A percentile compares a stretch with the other conserved stretches of the same genome.
Evolutionary conservation across 2,113 vertebrate species (phyloP).

Genomic region (Candoia aspera): DNA sequence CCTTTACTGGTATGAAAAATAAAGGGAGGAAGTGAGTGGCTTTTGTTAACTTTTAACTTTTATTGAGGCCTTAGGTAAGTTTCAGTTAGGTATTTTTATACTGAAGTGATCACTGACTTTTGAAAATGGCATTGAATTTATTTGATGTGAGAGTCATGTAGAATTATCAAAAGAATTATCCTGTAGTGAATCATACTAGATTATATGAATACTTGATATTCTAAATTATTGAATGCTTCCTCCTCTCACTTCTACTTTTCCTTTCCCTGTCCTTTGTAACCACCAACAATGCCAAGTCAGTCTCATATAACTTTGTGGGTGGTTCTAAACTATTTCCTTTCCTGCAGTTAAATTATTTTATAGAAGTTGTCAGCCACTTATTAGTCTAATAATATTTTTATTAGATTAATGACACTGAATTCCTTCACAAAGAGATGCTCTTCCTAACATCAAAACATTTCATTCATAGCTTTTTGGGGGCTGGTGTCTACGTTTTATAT

Average conservation of each 20-base stretch:
- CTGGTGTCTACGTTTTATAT: not conserved
- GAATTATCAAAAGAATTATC: not conserved
- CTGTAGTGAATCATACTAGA: not conserved
- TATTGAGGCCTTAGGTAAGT: not conserved
- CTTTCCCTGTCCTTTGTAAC: not conserved
- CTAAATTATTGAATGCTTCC: not conserved
- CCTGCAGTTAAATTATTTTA: not conserved
- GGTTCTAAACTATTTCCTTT: not conserved
- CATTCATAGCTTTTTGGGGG: not conserved
- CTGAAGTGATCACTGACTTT: not conserved
- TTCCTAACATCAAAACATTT: not conserved
- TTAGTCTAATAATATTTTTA: not conserved
- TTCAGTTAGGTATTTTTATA: not conserved
- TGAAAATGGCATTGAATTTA: not conserved
- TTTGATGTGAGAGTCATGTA: not conserved
- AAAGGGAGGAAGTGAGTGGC: not conserved
- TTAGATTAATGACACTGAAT: not conserved
- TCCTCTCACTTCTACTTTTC: not conserved
- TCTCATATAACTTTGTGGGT: not conserved
- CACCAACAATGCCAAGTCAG: not conserved
- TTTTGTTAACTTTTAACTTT: not conserved
- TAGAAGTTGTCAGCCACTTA: not conserved
- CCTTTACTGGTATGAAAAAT: not conserved
- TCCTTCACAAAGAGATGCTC: not conserved
- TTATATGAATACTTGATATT: not conserved